A percentile compares a stretch with the other conserved stretches of the same genome.
phyloP scores from a whole-genome alignment of 2,113 vertebrate species.

The Pogonocichla stellata region DNA sequence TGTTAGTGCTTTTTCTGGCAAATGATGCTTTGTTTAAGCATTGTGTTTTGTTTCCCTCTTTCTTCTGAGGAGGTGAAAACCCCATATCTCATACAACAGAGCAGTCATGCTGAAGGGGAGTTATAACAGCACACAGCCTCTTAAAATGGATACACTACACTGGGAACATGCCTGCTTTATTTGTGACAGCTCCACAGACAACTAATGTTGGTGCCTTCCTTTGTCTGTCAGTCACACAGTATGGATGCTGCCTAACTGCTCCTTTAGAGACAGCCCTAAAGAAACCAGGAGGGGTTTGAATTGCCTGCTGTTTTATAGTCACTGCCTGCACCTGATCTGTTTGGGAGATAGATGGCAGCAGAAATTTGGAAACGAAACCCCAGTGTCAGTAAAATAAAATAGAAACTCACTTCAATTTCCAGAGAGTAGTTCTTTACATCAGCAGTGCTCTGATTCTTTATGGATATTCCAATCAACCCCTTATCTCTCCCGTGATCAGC shows the following conservation, averaged over 20 bases:
- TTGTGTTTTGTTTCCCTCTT: not conserved
- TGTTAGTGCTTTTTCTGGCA: not conserved
- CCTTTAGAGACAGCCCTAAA: not conserved
- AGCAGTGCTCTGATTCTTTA: slow-evolving; percentile 73
- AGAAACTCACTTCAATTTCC: slow-evolving; percentile 74
- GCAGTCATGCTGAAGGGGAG: not conserved
- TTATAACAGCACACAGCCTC: not conserved
- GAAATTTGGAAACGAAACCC: not conserved
- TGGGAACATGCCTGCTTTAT: accelerated
- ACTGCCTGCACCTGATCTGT: not conserved
- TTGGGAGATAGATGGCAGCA: not conserved
- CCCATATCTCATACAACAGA: not conserved
- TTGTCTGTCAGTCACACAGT: not conserved
- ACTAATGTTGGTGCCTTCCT: not conserved
- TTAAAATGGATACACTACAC: not conserved
- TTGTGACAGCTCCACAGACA: not conserved
- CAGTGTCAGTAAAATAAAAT: not conserved
- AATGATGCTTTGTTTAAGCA: not conserved
- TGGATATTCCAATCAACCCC: slow-evolving; percentile 62
- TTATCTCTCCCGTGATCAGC: slow-evolving; percentile 5
- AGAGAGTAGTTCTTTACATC: slow-evolving; percentile 77
- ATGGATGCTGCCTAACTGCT: not conserved
- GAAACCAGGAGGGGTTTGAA: not conserved
- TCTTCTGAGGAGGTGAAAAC: not conserved
- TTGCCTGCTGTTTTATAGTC: not conserved